Evolutionary conservation across 2,113 vertebrate genomes (phyloP).

Genomic region (Vidua chalybeata): DNA sequence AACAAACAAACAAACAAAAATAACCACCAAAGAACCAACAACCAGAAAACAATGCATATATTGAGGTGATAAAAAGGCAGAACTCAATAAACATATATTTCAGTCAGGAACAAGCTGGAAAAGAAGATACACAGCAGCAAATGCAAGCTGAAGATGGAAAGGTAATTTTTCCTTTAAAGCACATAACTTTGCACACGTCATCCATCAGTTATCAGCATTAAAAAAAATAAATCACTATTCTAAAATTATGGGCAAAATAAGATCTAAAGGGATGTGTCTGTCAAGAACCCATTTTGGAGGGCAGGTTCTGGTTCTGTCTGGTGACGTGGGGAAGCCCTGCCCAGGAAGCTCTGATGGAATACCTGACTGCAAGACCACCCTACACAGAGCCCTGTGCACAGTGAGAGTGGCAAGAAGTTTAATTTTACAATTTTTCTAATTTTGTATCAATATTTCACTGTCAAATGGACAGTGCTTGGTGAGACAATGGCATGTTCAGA

Average conservation of each 20-base stretch:
- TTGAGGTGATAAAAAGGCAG: neutral
- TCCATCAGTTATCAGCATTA: neutral
- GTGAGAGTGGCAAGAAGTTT: neutral
- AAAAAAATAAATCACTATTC: neutral
- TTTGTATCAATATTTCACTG: neutral
- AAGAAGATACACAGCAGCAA: neutral
- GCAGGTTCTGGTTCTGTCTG: neutral
- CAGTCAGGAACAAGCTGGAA: neutral
- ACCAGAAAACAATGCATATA: neutral
- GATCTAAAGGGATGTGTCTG: neutral
- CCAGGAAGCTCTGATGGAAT: neutral
- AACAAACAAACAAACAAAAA: neutral
- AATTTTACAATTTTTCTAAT: neutral
- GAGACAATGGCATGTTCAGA: neutral
- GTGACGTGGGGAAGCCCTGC: neutral
- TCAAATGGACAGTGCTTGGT: neutral
- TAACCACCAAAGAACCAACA: neutral
- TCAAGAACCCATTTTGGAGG: neutral
- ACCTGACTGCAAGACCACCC: neutral
- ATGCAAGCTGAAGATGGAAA: neutral
- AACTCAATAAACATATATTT: neutral
- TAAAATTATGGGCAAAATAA: neutral
- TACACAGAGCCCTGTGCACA: rapidly evolving
- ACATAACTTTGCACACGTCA: neutral
- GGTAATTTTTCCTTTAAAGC: neutral